These are phyloP conservation scores for Thymelicus lineola DNA, from an alignment of 2,888 invertebrate species.

Conservation along the genomic window DNA sequence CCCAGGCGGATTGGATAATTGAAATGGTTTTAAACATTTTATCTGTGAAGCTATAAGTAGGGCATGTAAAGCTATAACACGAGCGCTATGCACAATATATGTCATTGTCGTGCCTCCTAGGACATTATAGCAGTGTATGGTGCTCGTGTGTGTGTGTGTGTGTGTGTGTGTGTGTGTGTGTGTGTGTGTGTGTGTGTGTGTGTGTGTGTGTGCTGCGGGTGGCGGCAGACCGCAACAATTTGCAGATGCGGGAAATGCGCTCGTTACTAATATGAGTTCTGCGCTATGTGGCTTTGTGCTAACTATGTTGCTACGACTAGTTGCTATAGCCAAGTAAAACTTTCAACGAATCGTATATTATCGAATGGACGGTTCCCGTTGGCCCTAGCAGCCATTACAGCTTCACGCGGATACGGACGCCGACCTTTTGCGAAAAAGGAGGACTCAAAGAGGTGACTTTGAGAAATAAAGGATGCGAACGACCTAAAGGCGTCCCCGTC, in stretches of 20 bases:
- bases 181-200: background rate
- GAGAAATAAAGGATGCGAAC: too few species aligned
- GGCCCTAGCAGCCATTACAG: too few species aligned
- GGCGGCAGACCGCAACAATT: slow-evolving; percentile 15
- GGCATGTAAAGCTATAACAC: background rate
- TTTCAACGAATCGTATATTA: too few species aligned
- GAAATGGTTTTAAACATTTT: too few species aligned
- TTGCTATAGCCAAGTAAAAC: background rate
- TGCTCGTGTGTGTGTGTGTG: background rate
- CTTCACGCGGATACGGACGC: too few species aligned
- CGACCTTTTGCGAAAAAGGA: too few species aligned
- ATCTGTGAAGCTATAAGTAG: too few species aligned
- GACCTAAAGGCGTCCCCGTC: too few species aligned
- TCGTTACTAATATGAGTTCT: background rate
- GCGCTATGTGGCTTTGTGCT: background rate
- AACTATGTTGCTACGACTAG: background rate
- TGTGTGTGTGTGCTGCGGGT: background rate
- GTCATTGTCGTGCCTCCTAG: background rate
- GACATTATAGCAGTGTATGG: background rate
- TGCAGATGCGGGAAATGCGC: slow-evolving; percentile 1
- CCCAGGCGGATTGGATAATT: too few species aligned
- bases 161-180: background rate
- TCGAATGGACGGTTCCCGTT: too few species aligned
- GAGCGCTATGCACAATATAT: background rate
- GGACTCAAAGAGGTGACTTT: too few species aligned